A percentile compares a stretch with the other conserved stretches of the same genome.
phyloP scores from a whole-genome alignment of 1,140 invertebrate species.

The Neodiprion fabricii region DNA sequence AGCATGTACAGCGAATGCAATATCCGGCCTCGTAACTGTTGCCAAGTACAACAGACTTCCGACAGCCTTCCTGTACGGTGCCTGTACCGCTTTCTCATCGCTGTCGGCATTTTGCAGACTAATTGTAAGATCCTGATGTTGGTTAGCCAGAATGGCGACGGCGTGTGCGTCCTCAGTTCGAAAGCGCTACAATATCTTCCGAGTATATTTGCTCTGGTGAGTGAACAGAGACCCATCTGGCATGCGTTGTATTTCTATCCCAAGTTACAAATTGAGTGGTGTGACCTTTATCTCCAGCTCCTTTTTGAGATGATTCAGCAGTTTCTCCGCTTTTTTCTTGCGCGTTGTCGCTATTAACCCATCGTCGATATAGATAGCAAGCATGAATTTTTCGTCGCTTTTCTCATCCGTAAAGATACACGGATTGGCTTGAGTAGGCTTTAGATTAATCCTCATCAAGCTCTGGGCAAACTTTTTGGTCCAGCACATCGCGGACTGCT shows the following conservation, averaged over 20 bases:
- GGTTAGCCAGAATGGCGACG: too few species aligned
- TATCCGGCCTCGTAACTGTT: conserved; percentile 56
- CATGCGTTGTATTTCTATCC: conserved; percentile 26
- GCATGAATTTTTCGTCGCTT: conserved; percentile 22
- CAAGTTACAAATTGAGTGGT: conserved; percentile 24
- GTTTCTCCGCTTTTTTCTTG: conserved; percentile 2
- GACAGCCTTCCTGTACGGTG: conserved; percentile 21
- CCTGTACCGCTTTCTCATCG: too few species aligned
- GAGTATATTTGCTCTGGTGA: too few species aligned
- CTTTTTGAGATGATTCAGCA: neutral
- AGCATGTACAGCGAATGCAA: conserved; percentile 50
- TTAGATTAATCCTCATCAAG: conserved; percentile 26
- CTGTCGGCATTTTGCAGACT: too few species aligned
- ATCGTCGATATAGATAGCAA: conserved; percentile 40
- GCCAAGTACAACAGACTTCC: conserved; percentile 56
- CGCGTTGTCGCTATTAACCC: conserved; percentile 28
- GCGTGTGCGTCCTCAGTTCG: neutral
- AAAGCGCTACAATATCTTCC: neutral
- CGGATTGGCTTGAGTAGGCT: conserved; percentile 26
- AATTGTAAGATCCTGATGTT: too few species aligned
- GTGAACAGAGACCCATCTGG: neutral
- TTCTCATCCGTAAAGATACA: conserved; percentile 29
- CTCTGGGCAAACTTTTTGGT: conserved; percentile 25
- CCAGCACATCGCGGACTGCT: conserved; percentile 41
- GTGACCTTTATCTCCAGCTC: conserved; percentile 9